These are phyloP conservation scores for Siphonodentalium dalli DNA, from an alignment of 2,888 invertebrate species.

Conservation along the genomic window DNA sequence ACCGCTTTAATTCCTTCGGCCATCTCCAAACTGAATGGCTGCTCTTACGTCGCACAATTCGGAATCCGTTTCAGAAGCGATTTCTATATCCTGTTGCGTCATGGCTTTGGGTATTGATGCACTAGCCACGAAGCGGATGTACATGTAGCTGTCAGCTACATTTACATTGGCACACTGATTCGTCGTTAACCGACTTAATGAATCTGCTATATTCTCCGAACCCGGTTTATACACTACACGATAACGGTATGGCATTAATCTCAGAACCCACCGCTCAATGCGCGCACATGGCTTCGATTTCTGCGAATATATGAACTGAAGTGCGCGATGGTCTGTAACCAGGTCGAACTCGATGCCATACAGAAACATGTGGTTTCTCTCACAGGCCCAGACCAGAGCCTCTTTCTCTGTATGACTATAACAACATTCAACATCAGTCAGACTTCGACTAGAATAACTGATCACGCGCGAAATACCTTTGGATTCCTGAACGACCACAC, in stretches of 20 bases:
- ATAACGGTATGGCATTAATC: conserved; percentile 7
- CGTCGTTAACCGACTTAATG: background rate
- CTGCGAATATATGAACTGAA: conserved; percentile 1
- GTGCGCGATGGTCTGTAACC: background rate
- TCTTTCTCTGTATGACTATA: conserved; percentile 3
- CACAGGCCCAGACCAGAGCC: background rate
- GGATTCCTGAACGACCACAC: conserved; percentile 1
- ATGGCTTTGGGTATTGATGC: background rate
- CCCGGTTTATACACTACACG: conserved; percentile 1
- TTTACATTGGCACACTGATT: background rate
- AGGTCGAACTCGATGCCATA: conserved; percentile 7
- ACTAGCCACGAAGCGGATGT: conserved; percentile 1
- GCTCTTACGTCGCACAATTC: background rate
- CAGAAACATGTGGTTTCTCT: conserved; percentile 1
- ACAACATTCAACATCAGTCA: background rate
- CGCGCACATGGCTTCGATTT: background rate
- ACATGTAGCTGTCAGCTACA: conserved; percentile 6
- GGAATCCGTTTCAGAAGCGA: background rate
- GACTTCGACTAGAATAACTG: conserved; percentile 5
- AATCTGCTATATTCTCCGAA: conserved; percentile 4
- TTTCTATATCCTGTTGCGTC: conserved; percentile 7
- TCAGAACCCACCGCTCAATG: conserved; percentile 7
- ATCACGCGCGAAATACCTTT: conserved; percentile 2
- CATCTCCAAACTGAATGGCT: conserved; percentile 3
- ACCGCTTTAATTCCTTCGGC: conserved; percentile 4